These are phyloP conservation scores for Schizotus pectinicornis DNA, from an alignment of 2,888 invertebrate species.

Conservation along the genomic window DNA sequence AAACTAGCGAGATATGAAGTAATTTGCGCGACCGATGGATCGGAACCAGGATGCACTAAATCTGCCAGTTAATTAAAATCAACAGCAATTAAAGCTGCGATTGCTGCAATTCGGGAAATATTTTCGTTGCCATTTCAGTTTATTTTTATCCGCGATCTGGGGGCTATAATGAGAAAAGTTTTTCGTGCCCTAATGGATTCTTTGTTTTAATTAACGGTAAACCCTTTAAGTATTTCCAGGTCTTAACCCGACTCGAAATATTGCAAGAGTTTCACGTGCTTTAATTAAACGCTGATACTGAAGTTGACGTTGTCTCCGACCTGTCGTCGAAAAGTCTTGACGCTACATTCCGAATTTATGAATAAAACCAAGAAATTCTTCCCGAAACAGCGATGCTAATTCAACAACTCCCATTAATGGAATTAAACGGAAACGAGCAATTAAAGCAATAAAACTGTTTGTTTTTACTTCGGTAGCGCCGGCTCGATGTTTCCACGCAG, in stretches of 20 bases:
- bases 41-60: no score
- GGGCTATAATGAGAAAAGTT: conserved; percentile 34
- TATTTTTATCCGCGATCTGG: conserved; percentile 23
- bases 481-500: conserved; percentile 18
- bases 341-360: conserved; percentile 4
- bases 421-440: conserved; percentile 35
- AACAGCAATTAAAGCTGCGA: conserved; percentile 2
- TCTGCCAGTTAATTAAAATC: conserved; percentile 1
- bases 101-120: conserved; percentile 12
- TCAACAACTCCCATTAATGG: conserved; percentile 24
- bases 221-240: conserved; percentile 13
- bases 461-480: conserved; percentile 18
- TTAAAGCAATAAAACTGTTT: conserved; percentile 38
- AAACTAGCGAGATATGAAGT: no score
- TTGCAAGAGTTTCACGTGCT: no score
- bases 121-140: conserved; percentile 11
- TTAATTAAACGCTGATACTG: no score
- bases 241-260: neutral
- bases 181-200: conserved; percentile 36
- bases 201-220: conserved; percentile 37
- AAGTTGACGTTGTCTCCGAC: no score
- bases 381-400: conserved; percentile 4
- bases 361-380: conserved; percentile 19
- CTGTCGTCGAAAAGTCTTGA: neutral
- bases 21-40: no score